Evolutionary conservation across 2,797 vertebrate species (phyloP).

Genomic region (Oreochromis mossambicus): DNA sequence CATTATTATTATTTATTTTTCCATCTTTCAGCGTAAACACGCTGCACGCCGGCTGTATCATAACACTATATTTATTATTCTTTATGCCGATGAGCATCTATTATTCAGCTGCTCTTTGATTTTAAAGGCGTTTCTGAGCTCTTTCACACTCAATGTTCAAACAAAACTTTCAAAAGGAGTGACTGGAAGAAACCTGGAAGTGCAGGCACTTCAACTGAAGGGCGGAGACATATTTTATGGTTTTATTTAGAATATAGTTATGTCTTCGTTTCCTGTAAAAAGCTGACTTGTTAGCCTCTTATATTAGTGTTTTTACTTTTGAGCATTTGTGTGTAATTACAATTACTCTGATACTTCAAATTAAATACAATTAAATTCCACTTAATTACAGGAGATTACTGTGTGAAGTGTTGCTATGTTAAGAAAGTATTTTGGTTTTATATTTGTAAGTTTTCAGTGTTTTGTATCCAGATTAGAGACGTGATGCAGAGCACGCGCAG

Average conservation of each 20-base stretch:
- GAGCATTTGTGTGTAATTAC: background rate
- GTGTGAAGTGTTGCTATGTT: rapidly evolving
- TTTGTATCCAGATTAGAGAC: background rate
- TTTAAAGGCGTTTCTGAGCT: too few relatives aligned
- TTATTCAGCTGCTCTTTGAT: too few relatives aligned
- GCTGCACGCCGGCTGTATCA: too few relatives aligned
- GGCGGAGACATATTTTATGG: too few relatives aligned
- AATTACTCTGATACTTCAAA: background rate
- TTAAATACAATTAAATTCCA: background rate
- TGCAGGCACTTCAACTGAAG: too few relatives aligned
- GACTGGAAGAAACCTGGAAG: too few relatives aligned
- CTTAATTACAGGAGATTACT: background rate
- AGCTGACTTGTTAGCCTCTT: background rate
- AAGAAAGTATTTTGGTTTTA: background rate
- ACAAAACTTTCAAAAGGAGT: too few relatives aligned
- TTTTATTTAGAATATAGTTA: background rate
- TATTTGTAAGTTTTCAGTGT: background rate
- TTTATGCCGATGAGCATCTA: too few relatives aligned
- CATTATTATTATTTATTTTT: too few relatives aligned
- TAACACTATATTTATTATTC: too few relatives aligned
- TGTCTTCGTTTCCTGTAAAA: background rate
- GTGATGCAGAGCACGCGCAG: background rate
- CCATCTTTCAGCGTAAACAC: too few relatives aligned
- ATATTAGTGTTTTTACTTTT: background rate
- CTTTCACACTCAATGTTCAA: too few relatives aligned